phyloP scores from a whole-genome alignment of 2,888 invertebrate genomes.

The Eupithecia dodoneata region DNA sequence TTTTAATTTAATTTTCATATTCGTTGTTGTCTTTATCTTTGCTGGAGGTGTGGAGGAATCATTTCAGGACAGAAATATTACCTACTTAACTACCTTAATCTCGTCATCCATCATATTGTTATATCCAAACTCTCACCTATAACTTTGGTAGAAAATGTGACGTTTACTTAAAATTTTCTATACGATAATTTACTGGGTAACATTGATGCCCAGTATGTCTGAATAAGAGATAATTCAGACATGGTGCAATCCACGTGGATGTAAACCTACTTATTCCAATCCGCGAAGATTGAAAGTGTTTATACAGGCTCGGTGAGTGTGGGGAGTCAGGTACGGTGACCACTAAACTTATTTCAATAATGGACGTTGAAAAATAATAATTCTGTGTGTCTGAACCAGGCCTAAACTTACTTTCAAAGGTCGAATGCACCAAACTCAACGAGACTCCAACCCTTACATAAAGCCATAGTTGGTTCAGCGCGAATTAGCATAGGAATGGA shows the following conservation, averaged over 20 bases:
- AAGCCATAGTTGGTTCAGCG: conserved; percentile 81
- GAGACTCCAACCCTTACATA: conserved; percentile 64
- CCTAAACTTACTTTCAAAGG: not conserved
- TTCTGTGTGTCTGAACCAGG: too few species aligned
- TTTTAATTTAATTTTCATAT: not conserved
- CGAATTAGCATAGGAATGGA: conserved; percentile 82
- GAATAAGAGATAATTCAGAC: not conserved
- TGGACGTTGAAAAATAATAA: too few species aligned
- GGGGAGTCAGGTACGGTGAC: too few species aligned
- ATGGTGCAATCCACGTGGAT: too few species aligned
- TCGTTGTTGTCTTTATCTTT: not conserved
- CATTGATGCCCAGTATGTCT: not conserved
- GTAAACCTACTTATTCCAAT: too few species aligned
- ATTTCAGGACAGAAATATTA: not conserved
- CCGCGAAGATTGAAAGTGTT: too few species aligned
- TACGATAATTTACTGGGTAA: not conserved
- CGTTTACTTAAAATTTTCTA: not conserved
- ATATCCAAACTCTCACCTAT: not conserved
- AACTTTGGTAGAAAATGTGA: not conserved
- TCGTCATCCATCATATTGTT: not conserved
- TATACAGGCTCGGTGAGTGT: too few species aligned
- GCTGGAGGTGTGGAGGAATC: too few species aligned
- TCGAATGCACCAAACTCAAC: conserved; percentile 48
- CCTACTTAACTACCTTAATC: not conserved
- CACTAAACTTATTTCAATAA: too few species aligned